Evolutionary conservation across 1,140 invertebrate species (phyloP).

Genomic region (Trichoplusia ni): DNA sequence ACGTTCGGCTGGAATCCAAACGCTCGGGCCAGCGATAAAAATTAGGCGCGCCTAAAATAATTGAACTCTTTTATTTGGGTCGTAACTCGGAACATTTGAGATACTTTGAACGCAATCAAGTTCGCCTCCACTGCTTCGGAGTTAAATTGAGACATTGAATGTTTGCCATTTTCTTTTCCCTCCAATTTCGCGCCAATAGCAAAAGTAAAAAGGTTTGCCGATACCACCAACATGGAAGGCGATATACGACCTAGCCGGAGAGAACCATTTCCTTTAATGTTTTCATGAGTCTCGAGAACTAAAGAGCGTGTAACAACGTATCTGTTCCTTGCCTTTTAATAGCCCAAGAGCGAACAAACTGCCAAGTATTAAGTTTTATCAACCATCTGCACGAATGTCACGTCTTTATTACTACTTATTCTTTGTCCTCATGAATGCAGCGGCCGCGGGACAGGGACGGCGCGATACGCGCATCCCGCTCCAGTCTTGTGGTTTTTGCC

Average conservation of each 20-base stretch:
- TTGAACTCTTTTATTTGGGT: constrained; percentile 54
- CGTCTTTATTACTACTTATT: constrained; percentile 80
- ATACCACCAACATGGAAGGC: constrained; percentile 68
- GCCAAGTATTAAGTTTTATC: constrained; percentile 77
- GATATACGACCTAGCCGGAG: constrained; percentile 64
- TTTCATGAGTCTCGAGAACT: constrained; percentile 74
- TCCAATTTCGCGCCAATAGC: constrained; percentile 69
- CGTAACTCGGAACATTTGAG: constrained; percentile 45
- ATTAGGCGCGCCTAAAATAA: constrained; percentile 61
- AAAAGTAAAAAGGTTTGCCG: constrained; percentile 67
- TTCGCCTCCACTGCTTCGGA: constrained; percentile 46
- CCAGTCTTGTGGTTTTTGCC: constrained; percentile 47
- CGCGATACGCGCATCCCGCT: constrained; percentile 52
- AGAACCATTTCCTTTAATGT: constrained; percentile 74
- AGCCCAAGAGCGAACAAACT: constrained; percentile 71
- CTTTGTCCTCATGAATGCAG: constrained; percentile 75
- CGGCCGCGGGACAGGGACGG: constrained; percentile 46
- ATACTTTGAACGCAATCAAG: constrained; percentile 63
- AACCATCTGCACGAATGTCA: constrained; percentile 78
- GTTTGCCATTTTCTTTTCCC: constrained; percentile 73
- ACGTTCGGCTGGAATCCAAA: constrained; percentile 50
- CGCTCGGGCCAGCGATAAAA: constrained; percentile 42
- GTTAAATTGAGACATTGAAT: constrained; percentile 76
- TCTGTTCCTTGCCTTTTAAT: constrained; percentile 76
- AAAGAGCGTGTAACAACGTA: constrained; percentile 76